These are phyloP conservation scores for Copidosoma aretas DNA, from an alignment of 2,888 invertebrate species.

Conservation along the genomic window DNA sequence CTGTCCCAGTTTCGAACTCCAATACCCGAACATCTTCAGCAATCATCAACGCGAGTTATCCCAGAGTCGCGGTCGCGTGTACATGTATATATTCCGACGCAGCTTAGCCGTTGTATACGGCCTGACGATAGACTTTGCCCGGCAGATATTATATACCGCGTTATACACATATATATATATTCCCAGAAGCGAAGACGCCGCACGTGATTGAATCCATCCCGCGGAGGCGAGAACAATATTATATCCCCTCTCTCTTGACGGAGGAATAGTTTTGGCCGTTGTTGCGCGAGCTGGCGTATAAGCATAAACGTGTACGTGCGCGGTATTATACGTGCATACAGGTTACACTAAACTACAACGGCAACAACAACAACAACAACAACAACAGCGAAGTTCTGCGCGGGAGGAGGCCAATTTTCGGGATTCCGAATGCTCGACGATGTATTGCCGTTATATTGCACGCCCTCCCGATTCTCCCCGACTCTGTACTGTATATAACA, in stretches of 20 bases:
- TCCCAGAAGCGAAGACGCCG: not conserved
- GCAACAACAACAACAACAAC: not conserved
- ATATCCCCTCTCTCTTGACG: slow-evolving; percentile 28
- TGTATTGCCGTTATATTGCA: slow-evolving; percentile 32
- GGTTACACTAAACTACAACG: no score
- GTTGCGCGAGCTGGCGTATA: slow-evolving; percentile 5
- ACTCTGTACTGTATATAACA: not conserved
- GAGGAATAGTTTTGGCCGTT: slow-evolving; percentile 15
- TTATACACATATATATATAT: no score
- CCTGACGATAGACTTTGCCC: no score
- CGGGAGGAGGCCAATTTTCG: slow-evolving; percentile 26
- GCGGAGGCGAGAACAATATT: slow-evolving; percentile 50
- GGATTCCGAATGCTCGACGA: slow-evolving; percentile 30
- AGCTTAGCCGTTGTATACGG: no score
- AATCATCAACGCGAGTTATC: no score
- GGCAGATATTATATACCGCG: no score
- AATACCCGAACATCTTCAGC: no score
- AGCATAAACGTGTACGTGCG: no score
- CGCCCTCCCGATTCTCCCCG: not conserved
- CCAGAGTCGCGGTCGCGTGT: not conserved
- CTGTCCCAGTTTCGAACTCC: no score
- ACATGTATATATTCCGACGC: no score
- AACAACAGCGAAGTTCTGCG: slow-evolving; percentile 15
- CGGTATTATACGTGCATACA: no score
- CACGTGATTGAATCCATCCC: slow-evolving; percentile 50